Conservation (phyloP, 1,140 invertebrate species). For the Ditylenchus dipsaci region DNA sequence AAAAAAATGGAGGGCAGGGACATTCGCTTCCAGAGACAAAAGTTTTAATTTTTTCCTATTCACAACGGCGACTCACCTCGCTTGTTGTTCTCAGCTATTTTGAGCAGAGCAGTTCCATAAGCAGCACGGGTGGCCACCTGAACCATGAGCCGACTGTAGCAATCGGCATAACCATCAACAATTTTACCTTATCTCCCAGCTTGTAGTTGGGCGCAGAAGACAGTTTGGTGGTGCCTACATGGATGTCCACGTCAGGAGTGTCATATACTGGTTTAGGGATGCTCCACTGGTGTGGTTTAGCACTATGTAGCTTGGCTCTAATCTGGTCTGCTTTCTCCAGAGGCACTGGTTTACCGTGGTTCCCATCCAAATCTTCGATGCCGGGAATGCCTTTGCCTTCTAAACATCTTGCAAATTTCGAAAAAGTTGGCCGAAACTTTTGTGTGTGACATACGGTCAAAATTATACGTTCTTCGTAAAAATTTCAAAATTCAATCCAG, state of each 20-base stretch:
- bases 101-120: conserved; percentile 86
- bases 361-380: conserved; percentile 87
- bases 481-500: conserved; percentile 64
- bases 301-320: conserved; percentile 66
- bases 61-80: conserved; percentile 56
- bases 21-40: too few relatives aligned
- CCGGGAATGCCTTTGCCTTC: conserved; percentile 78
- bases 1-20: too few relatives aligned
- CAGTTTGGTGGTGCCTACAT: conserved; percentile 70
- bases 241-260: conserved; percentile 66
- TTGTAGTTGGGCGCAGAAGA: conserved; percentile 80
- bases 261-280: conserved; percentile 69
- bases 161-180: not conserved
- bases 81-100: conserved; percentile 74
- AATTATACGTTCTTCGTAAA: too few relatives aligned
- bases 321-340: conserved; percentile 73
- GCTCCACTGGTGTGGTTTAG: conserved; percentile 60
- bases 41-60: too few relatives aligned
- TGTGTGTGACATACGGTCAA: too few relatives aligned
- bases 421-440: too few relatives aligned
- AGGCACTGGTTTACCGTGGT: conserved; percentile 93
- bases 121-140: conserved; percentile 82
- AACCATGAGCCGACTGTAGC: not conserved
- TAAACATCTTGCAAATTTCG: too few relatives aligned
- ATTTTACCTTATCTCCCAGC: conserved; percentile 60